Evolutionary conservation across 2,888 invertebrate genomes (phyloP).

Genomic region (Sinohyriopsis cumingii): DNA sequence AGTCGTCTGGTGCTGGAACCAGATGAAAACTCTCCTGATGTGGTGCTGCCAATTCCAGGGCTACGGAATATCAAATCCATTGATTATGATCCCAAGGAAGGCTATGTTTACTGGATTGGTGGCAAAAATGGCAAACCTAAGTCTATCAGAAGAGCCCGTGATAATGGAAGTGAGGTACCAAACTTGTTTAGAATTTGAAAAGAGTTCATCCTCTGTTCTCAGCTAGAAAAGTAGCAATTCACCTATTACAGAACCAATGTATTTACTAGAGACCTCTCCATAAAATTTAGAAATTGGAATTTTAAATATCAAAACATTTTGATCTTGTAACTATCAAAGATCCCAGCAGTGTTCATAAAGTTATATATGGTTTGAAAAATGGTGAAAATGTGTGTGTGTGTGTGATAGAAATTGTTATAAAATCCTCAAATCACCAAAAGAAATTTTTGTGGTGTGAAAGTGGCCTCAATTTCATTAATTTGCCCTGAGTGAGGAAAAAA

Average conservation of each 20-base stretch:
- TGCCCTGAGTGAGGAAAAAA: too few species aligned
- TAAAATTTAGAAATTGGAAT: too few species aligned
- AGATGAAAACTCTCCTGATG: slow-evolving; percentile 81
- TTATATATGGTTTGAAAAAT: too few species aligned
- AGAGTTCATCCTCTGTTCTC: neutral
- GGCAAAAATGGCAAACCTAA: slow-evolving; percentile 78
- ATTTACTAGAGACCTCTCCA: neutral
- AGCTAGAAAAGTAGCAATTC: neutral
- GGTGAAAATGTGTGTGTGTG: too few species aligned
- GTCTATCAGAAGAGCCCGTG: slow-evolving; percentile 84
- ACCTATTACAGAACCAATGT: neutral
- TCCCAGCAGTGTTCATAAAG: too few species aligned
- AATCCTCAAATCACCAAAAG: too few species aligned
- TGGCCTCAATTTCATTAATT: too few species aligned
- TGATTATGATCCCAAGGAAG: slow-evolving; percentile 87
- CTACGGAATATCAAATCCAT: slow-evolving; percentile 90
- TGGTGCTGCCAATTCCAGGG: slow-evolving; percentile 86
- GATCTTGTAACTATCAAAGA: too few species aligned
- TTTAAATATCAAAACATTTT: too few species aligned
- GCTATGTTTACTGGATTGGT: slow-evolving; percentile 85
- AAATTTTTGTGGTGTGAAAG: too few species aligned
- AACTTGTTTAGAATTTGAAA: neutral
- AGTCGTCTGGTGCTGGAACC: slow-evolving; percentile 84
- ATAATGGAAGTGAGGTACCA: slow-evolving; percentile 80
- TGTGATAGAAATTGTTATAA: too few species aligned